Evolutionary conservation across 2,888 invertebrate species (phyloP).

Genomic region (Acanthosepion lycidas): DNA sequence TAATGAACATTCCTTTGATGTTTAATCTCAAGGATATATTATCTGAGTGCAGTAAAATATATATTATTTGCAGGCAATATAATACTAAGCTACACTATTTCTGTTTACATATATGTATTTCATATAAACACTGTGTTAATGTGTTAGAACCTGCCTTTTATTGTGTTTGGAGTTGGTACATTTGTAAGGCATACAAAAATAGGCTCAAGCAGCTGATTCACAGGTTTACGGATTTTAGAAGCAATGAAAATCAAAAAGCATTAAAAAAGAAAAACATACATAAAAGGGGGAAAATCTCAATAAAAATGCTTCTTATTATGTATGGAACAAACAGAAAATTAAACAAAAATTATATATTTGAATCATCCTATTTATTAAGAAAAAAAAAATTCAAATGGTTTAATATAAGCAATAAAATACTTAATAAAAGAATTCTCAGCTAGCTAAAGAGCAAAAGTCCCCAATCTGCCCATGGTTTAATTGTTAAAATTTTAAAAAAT

Average conservation of each 20-base stretch:
- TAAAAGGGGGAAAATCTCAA: background rate
- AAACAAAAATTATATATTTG: background rate
- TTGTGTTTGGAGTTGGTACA: background rate
- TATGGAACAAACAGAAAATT: no score
- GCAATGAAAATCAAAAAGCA: background rate
- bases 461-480: no score
- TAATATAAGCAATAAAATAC: background rate
- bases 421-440: background rate
- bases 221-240: conserved; percentile 8
- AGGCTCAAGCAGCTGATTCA: conserved; percentile 15
- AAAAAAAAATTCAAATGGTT: background rate
- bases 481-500: background rate
- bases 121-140: background rate
- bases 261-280: background rate
- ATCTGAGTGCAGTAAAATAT: conserved; percentile 4
- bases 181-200: conserved; percentile 21
- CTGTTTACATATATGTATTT: background rate
- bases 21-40: background rate
- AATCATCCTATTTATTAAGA: background rate
- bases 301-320: no score
- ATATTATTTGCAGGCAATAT: background rate
- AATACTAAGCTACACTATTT: background rate
- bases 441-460: background rate
- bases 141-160: conserved; percentile 2
- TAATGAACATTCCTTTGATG: background rate